Base-by-base conservation (phyloP, 2,888 invertebrate genomes). In the Prosopocoilus inquinatus region DNA sequence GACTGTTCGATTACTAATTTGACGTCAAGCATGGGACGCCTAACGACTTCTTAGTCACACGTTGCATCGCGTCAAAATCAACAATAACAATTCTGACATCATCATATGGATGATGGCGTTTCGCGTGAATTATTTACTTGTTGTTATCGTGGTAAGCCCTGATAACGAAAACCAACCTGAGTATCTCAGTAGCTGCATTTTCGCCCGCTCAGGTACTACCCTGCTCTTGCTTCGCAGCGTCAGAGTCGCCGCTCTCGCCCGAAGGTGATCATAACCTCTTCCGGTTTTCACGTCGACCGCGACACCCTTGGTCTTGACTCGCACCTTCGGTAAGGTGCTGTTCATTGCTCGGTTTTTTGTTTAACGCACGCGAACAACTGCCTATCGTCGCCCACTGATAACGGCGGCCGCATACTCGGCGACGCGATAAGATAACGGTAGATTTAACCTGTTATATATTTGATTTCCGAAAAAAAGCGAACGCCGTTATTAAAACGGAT, bases 141-240 rank as follows among this genome's bases (percentile, higher is more conserved):
- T 28, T 20, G 20, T 20, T 28, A 7, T 28, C 20, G 5, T 28
- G 20, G 20, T 28, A 28, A 28, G 20, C 20, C 5, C 20, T 28
- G 20, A 28, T 28, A 28, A 28, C 5, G 20, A 28, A 41, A 41
- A 41, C 41, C 15, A 41, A 41, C 41, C 41, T 41, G 41, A 13
- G 16, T 41, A 41, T 41, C 16, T 62, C 12, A 64, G 55, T 45
- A 64, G 51, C 44, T 59, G 55, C 38, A 60, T 62, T 55, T 59
- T 52, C 15, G 55, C 59, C 20, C 60, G 63, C 49, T 62, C 60
- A 36, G 80, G 75, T 36, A 76, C 78, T 63, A 77, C 79, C 35
- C 47, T 67, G 78, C 79, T 58, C 78, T 79, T n/a, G 78, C 75
- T 57, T 77, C 54, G 65, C 28, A 67, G 44, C 15, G 55, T 64